Percentiles rank a stretch among this genome's conserved stretches.
phyloP scores from a whole-genome alignment of 2,797 vertebrate species.

The Philypnodon macrostomus region DNA sequence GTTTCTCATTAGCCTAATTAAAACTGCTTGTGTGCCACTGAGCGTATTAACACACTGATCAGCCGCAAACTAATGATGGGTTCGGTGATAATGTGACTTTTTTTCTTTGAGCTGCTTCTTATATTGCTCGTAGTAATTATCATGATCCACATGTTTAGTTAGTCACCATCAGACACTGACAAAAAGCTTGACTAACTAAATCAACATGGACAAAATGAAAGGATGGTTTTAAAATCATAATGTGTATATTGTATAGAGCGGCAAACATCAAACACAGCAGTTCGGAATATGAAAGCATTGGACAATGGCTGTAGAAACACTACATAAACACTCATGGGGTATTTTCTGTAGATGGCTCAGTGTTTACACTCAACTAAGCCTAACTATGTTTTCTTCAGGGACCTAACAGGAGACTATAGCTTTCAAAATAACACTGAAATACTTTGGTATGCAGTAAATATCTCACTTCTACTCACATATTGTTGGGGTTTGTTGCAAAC shows the following conservation, averaged over 20 bases:
- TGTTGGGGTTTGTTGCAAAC: neutral
- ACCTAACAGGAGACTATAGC: too few relatives aligned
- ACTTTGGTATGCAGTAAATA: too few relatives aligned
- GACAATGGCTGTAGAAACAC: too few relatives aligned
- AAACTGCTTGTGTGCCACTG: conserved; percentile 65
- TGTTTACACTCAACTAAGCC: too few relatives aligned
- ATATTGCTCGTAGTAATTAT: conserved; percentile 53
- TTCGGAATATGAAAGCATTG: too few relatives aligned
- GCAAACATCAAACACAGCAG: too few relatives aligned
- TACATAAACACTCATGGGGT: too few relatives aligned
- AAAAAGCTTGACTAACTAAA: conserved; percentile 1
- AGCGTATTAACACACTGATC: conserved; percentile 72
- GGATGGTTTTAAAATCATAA: neutral
- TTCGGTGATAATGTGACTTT: conserved; percentile 58
- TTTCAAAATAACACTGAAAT: too few relatives aligned
- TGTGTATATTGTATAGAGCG: neutral
- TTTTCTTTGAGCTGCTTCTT: conserved; percentile 37
- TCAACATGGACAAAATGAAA: neutral
- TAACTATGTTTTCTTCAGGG: too few relatives aligned
- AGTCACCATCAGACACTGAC: conserved; percentile 40
- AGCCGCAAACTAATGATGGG: conserved; percentile 63
- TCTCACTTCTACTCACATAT: too few relatives aligned
- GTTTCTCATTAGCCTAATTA: conserved; percentile 78
- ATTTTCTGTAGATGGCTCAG: too few relatives aligned
- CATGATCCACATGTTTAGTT: conserved; percentile 54